Evolutionary conservation across 2,797 vertebrate genomes (phyloP).

Genomic region (Manis javanica): DNA sequence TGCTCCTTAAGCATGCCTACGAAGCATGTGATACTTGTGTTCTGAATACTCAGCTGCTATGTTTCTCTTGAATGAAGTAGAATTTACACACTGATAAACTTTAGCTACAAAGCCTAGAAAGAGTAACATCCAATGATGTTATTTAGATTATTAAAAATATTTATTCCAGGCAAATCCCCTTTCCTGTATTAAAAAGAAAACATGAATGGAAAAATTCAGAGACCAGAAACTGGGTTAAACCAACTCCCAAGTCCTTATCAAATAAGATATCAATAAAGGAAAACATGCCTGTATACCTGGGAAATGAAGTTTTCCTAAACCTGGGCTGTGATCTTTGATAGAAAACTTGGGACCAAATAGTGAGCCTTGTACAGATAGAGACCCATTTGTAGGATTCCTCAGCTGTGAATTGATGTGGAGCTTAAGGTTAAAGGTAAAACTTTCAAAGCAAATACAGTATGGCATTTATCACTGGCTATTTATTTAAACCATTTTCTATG

Average conservation of each 20-base stretch:
- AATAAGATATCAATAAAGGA: constrained; percentile 54
- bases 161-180: constrained; percentile 77
- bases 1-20: neutral
- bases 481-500: too few relatives aligned
- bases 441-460: too few relatives aligned
- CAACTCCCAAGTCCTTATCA: constrained; percentile 55
- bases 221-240: constrained; percentile 70
- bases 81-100: neutral
- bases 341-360: too few relatives aligned
- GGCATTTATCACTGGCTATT: too few relatives aligned
- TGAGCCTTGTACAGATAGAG: too few relatives aligned
- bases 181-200: constrained; percentile 69
- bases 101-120: neutral
- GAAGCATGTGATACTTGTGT: neutral
- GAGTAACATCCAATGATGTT: neutral
- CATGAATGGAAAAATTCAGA: constrained; percentile 29
- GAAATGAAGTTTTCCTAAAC: too few relatives aligned
- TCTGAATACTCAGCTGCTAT: neutral
- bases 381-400: too few relatives aligned
- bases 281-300: neutral
- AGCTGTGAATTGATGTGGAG: too few relatives aligned
- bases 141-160: constrained; percentile 47
- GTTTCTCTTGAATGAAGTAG: neutral
- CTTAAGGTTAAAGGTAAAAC: too few relatives aligned
- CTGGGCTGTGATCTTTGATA: too few relatives aligned